Conservation (phyloP, 1,140 invertebrate species). For the silkworm (Bombyx mori) region ASM3026992v2 NC_085134.1:776001-776500, state of each 20-base stretch:
- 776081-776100: too few species aligned
- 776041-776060: too few species aligned
- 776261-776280: conserved; percentile 15
- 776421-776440: conserved; percentile 5
- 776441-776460: conserved; percentile 3
- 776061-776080: too few species aligned
- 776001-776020: too few species aligned
- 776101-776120: too few species aligned
- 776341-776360: conserved; percentile 37
- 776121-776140: too few species aligned
- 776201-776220: conserved; percentile 14
- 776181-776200: too few species aligned
- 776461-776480: conserved; percentile 14
- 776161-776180: too few species aligned
- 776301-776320: conserved; percentile 23
- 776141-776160: too few species aligned
- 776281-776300: conserved; percentile 26
- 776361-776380: conserved; percentile 21
- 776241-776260: conserved; percentile 30
- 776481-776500: conserved; percentile 30
- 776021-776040: too few species aligned
- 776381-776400: conserved; percentile 22
- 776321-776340: conserved; percentile 28
- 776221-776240: conserved; percentile 31
- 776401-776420: conserved; percentile 9